A percentile compares a stretch with the other conserved stretches of the same genome.
Conservation (phyloP, 2,888 invertebrate genomes). For the Coremacera marginata region DNA sequence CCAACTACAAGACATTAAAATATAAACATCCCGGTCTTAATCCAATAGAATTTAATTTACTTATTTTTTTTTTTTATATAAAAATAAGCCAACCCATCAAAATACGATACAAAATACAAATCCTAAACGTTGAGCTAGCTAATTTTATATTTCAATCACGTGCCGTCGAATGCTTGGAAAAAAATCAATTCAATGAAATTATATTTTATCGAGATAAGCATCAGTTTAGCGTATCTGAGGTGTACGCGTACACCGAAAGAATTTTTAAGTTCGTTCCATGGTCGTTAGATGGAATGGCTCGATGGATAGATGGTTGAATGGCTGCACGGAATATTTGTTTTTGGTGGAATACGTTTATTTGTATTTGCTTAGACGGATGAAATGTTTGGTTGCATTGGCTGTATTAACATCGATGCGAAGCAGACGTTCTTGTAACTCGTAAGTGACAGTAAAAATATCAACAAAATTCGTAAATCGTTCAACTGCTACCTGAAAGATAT, state of each 20-base stretch:
- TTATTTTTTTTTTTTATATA: background rate
- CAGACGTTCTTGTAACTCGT: too few species aligned
- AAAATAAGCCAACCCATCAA: constrained; percentile 1
- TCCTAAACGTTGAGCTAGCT: background rate
- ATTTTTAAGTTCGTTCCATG: background rate
- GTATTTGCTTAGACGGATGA: too few species aligned
- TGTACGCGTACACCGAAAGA: background rate
- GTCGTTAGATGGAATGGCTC: background rate
- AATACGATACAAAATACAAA: background rate
- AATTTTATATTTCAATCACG: constrained; percentile 32
- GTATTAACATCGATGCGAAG: too few species aligned
- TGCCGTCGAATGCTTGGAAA: constrained; percentile 20
- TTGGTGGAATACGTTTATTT: too few species aligned
- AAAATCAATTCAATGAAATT: constrained; percentile 38
- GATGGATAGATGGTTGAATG: background rate
- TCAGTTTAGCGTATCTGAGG: constrained; percentile 22
- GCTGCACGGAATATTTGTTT: too few species aligned
- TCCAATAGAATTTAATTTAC: background rate
- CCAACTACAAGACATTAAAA: constrained; percentile 12
- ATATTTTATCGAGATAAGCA: constrained; percentile 36
- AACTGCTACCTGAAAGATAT: too few species aligned
- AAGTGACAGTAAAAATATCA: too few species aligned
- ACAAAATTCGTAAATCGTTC: too few species aligned
- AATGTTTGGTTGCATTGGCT: too few species aligned
- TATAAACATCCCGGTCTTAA: background rate